Base-by-base conservation (phyloP, 2,797 vertebrate genomes). In the Fundulus diaphanus region DNA sequence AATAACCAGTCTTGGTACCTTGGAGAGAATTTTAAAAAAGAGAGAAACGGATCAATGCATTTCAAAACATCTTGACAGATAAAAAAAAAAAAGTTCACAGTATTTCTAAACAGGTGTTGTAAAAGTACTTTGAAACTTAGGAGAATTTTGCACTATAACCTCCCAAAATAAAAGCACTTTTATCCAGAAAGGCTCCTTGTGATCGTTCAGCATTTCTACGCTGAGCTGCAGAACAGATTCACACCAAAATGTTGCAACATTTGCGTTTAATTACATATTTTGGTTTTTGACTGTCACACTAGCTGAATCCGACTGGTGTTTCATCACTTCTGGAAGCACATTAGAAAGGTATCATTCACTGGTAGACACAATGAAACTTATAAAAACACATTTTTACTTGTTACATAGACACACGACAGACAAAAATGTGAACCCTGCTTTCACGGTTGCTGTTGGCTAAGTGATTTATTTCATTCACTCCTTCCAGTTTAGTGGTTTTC, bases 401-500 rank as follows among this genome's bases (percentile, higher is more conserved):
- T 27, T 54, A 63, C 37, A 20, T 9, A 20, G 20, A 12, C 20
- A 61, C 31, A 52, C 46, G 29, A 66, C 24, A 12, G 15, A 72
- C 13, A 49, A 76, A 69, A 49, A 59, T 3, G 5, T 56, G 24
- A 80, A 52, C 68, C 52, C n/a, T 31, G 72, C 35, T 37, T 73
- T 76, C n/a, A 48, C 24, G 7, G 24, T 66, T 70, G 73, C 52
- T 44, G n/a, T 67, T 68, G 59, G 9, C 3, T 61, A 12, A 77
- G 35, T 69, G 40, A 72, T 57, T 57, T 68, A 66, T 42, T 52
- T 69, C 78, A 59, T 76, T 73, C 79, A 76, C 75, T 77, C 74
- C 61, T 68, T 57, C 54, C 35, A 66, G 73, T 77, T 69, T 83
- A 93, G 90, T 92, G 89, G 86, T 92, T 90, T 90, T 77, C 46